Conservation (phyloP, 2,113 vertebrate species). For the Glareola pratincola region DNA sequence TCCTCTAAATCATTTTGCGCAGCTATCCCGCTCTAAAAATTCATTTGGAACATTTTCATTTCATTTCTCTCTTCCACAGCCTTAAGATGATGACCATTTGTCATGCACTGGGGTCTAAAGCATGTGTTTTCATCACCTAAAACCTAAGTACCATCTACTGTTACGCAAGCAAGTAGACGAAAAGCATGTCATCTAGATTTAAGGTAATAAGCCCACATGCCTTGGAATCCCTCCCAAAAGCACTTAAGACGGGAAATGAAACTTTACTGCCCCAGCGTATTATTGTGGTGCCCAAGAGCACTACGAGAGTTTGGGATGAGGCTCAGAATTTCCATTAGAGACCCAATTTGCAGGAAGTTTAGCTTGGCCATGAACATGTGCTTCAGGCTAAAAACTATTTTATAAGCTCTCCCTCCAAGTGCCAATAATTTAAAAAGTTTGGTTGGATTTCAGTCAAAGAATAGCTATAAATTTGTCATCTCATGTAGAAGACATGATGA, state of each 20-base stretch:
- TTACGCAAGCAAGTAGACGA: not conserved
- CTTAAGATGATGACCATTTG: not conserved
- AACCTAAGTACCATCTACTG: not conserved
- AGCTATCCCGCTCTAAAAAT: not conserved
- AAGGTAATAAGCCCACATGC: not conserved
- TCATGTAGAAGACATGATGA: not conserved
- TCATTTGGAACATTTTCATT: not conserved
- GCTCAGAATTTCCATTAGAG: slow-evolving; percentile 51
- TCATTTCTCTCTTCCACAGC: not conserved
- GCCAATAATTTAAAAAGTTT: slow-evolving; percentile 3
- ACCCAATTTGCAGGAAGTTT: slow-evolving; percentile 35
- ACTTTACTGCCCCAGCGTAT: not conserved
- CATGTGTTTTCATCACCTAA: not conserved
- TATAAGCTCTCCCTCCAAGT: slow-evolving; percentile 12
- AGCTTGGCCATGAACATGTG: slow-evolving; percentile 10
- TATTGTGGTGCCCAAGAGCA: slow-evolving; percentile 30
- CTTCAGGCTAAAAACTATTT: slow-evolving; percentile 10
- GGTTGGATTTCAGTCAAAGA: not conserved
- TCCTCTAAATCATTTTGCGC: not conserved
- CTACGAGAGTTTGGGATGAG: not conserved
- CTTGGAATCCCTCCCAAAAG: slow-evolving; percentile 47
- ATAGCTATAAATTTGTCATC: slow-evolving; percentile 27
- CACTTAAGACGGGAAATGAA: slow-evolving; percentile 52
- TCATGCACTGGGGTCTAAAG: not conserved
- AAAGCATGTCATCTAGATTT: not conserved